phyloP scores from a whole-genome alignment of 1,140 invertebrate genomes.

The Drosophila equinoxialis region DNA sequence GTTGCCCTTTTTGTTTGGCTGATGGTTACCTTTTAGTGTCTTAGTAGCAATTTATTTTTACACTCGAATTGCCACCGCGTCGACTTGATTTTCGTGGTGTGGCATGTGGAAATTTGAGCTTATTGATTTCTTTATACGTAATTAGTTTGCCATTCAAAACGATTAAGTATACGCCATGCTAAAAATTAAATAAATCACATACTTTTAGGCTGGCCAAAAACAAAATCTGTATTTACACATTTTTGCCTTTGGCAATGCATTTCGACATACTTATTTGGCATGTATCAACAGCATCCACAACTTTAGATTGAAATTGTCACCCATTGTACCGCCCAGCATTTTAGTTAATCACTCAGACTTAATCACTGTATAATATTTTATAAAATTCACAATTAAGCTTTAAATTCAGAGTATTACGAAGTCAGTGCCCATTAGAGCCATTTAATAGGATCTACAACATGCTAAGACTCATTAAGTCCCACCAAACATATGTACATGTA shows the following conservation, averaged over 20 bases:
- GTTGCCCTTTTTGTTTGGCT: conserved; percentile 61
- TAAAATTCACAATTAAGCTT: too few relatives aligned
- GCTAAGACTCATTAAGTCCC: conserved; percentile 29
- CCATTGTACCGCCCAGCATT: too few relatives aligned
- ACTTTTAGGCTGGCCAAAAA: conserved; percentile 39
- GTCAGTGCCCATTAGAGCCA: neutral
- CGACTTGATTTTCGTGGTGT: conserved; percentile 42
- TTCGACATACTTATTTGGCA: too few relatives aligned
- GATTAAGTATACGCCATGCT: conserved; percentile 41
- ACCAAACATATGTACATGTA: neutral
- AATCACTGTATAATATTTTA: too few relatives aligned
- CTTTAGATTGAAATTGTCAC: neutral
- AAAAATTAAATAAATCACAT: conserved; percentile 19
- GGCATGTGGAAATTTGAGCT: conserved; percentile 13
- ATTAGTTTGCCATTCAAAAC: conserved; percentile 54
- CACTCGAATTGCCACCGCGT: conserved; percentile 27
- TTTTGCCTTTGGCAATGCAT: too few relatives aligned
- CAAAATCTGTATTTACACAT: too few relatives aligned
- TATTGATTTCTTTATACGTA: conserved; percentile 61
- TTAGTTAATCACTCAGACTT: too few relatives aligned
- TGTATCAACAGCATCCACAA: too few relatives aligned
- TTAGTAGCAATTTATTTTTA: conserved; percentile 57
- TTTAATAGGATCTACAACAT: conserved; percentile 15
- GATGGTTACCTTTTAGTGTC: conserved; percentile 38
- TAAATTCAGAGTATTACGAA: neutral